A percentile compares a stretch with the other conserved stretches of the same genome.
Evolutionary conservation across 2,888 invertebrate genomes (phyloP).

Genomic region (Julus scandinavius): DNA sequence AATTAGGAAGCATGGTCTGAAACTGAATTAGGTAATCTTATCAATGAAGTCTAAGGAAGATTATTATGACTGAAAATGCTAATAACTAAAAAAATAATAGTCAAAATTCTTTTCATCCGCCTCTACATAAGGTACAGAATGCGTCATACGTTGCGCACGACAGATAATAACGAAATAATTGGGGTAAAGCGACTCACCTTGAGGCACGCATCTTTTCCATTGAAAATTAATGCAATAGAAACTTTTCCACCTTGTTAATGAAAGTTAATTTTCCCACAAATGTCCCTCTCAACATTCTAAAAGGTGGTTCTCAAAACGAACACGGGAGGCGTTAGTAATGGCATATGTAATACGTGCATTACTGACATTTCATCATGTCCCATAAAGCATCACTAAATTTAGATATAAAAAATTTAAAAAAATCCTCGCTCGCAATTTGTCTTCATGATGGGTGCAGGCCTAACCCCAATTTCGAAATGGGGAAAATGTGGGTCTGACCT

Average conservation of each 20-base stretch:
- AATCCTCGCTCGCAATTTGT: background rate
- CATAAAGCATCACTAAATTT: background rate
- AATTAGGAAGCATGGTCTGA: too few species aligned
- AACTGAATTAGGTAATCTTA: too few species aligned
- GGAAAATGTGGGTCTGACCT: background rate
- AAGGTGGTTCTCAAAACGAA: background rate
- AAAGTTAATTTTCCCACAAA: background rate
- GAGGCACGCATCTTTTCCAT: background rate
- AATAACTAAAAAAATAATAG: background rate
- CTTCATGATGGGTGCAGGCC: background rate
- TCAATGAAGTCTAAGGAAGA: background rate
- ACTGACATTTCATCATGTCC: background rate
- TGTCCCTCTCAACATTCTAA: background rate
- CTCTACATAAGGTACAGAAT: background rate
- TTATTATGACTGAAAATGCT: background rate
- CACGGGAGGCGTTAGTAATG: background rate
- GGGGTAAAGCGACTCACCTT: background rate
- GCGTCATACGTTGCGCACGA: background rate
- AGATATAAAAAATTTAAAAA: too few species aligned
- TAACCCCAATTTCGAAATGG: constrained; percentile 27
- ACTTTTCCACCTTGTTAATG: background rate
- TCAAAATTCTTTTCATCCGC: background rate
- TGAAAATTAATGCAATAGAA: too few species aligned
- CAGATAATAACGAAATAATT: background rate
- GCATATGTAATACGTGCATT: background rate